Base-by-base conservation (phyloP, 1,140 invertebrate species). In the Portunus trituberculatus region DNA sequence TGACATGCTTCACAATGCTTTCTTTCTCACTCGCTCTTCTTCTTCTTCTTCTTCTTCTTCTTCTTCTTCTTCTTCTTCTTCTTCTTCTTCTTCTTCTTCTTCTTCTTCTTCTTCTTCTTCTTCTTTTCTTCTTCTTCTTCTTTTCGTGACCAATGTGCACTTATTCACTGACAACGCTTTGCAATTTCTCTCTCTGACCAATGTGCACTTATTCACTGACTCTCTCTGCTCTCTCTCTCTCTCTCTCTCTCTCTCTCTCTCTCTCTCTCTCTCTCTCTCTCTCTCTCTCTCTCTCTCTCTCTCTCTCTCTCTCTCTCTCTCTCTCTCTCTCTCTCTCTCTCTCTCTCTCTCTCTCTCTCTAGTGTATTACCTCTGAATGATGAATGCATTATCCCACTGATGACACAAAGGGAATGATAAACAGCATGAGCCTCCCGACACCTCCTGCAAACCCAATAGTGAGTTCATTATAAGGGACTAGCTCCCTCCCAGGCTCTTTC, bases 321-420 rank as follows among this genome's bases (percentile, higher is more conserved):
- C 67, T 76, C 67, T 76, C 67, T 76, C 67, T 76, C 67, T 76
- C 67, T 76, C 67, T 76, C 67, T 76, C 67, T 76, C 67, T 76
- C 67, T 76, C 67, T 76, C 67, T 76, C 67, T 76, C 67, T 76
- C 67, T 76, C 67, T 76, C 67, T 76, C 67, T 76, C 67, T 4
- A 59, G 12, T 14, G 3, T 20, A 59, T 59, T 59, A 59, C 52
- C 52, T 20, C 52, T 59, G 52, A 59, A 20, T 59, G 52, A 59
- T 59, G 52, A 59, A 59, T 59, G 52, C 52, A 59, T 59, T 59
- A 59, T 59, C 52, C 16, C 52, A 59, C 52, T 59, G 52, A 59
- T 59, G 52, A 59, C 52, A 59, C 52, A 59, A 59, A 59, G 52
- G 12, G 52, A 59, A 59, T 59, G 52, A 59, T 59, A 59, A 59